Evolutionary conservation across 2,113 vertebrate genomes (phyloP), one percentile per base, ranked within the genome.

Genomic region (Nymphicus hollandicus): DNA sequence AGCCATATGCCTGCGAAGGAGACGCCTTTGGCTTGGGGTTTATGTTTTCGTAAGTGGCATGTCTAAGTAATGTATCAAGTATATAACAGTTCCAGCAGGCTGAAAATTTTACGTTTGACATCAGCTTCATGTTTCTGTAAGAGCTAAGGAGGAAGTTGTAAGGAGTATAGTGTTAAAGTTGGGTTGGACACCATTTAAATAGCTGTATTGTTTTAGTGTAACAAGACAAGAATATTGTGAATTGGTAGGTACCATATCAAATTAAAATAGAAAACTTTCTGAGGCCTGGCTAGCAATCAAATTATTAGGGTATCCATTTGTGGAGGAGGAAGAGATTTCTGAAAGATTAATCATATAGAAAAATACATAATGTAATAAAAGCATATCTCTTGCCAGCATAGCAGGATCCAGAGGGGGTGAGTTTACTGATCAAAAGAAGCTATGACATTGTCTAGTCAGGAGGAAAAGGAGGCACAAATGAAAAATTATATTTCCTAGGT

Each of bases 11-110:
- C 80, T 95, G 64, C 4, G 3, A 87, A 95, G 92, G 86, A 95
- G 84, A 94, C 4, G 43, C 94, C 93, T 97, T 92, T 97, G 96
- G 86, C 94, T 91, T 86, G 66, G 81, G 56, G 53, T 55, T 88
- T 89, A 12, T 93, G 64, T 89, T 97, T 96, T 95, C 77, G 1
- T 66, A 73, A 95, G 81, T 94, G 92, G 39, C 81, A 61, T 77
- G 60, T 96, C 85, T 71, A 91, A 91, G 85, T 84, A 85, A 74
- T 83, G 70, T 77, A 86, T 81, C 44, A 64, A 79, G 65, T 76
- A 33, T 70, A 24, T 66, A 82, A 82, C 58, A 73, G 68, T 46
- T 96, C 89, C 88, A 95, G 63, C 13, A 77, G 84, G 61, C 76
- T 91, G 79, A 91, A 97, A 89, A 77, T 78, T 77, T 88, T 92